Evolutionary conservation across 2,797 vertebrate genomes (phyloP).

Genomic region (Eulemur mongoz): DNA sequence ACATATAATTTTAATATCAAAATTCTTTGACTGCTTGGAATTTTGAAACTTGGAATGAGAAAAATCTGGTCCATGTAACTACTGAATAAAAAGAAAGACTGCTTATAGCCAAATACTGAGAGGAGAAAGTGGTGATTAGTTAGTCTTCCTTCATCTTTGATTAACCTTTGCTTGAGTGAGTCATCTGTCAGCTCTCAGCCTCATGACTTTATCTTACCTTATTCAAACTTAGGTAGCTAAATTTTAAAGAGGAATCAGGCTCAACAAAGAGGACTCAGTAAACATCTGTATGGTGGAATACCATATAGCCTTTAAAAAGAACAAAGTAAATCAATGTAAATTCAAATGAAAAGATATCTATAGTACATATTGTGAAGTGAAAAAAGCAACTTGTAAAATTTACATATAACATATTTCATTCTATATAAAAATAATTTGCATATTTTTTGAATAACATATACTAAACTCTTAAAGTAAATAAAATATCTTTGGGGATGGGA

Average conservation of each 20-base stretch:
- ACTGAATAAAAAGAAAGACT: not conserved
- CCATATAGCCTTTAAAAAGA: not conserved
- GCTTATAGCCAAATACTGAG: not conserved
- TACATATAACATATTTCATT: not conserved
- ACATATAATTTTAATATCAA: not conserved
- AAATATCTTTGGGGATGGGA: not conserved
- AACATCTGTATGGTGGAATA: not conserved
- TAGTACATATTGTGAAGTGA: not conserved
- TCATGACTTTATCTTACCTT: rapidly evolving
- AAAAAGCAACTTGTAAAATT: not conserved
- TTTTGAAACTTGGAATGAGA: not conserved
- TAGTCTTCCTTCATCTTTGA: not conserved
- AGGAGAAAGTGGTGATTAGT: not conserved
- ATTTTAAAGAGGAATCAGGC: not conserved
- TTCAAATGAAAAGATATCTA: not conserved
- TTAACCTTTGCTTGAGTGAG: rapidly evolving
- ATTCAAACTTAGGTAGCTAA: not conserved
- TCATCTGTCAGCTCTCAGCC: rapidly evolving
- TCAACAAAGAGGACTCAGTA: not conserved
- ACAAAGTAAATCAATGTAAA: not conserved
- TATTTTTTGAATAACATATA: not conserved
- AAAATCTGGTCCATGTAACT: not conserved
- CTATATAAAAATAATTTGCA: not conserved
- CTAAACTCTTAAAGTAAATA: not conserved
- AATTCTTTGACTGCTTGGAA: not conserved